phyloP scores from a whole-genome alignment of 2,888 invertebrate genomes.

The Diarsia dahlii region DNA sequence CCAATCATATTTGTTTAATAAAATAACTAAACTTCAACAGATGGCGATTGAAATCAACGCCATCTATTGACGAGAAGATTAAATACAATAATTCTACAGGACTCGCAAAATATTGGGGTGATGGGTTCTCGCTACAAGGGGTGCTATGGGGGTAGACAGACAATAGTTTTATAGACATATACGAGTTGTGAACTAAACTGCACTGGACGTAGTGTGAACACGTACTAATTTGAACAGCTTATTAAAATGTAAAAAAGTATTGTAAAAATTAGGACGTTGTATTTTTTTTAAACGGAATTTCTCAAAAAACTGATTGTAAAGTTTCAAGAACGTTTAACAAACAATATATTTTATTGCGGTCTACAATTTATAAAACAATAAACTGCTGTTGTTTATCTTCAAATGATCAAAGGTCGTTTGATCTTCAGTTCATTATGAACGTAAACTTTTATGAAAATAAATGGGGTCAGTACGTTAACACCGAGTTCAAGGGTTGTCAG shows the following conservation, averaged over 20 bases:
- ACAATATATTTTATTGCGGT: too few relatives aligned
- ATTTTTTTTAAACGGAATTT: too few relatives aligned
- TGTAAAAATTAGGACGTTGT: too few relatives aligned
- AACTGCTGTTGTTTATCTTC: too few relatives aligned
- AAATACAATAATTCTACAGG: slow-evolving; percentile 37
- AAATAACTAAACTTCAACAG: slow-evolving; percentile 41
- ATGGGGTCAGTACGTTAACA: not conserved
- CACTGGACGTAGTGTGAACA: not conserved
- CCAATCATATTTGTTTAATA: slow-evolving; percentile 24
- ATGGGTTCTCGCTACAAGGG: slow-evolving; percentile 50
- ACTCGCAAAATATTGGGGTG: slow-evolving; percentile 15
- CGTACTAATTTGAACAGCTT: not conserved
- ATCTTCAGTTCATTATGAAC: not conserved
- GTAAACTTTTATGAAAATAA: not conserved
- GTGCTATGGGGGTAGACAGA: slow-evolving; percentile 55
- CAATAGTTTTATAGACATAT: slow-evolving; percentile 43
- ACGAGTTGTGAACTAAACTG: slow-evolving; percentile 36
- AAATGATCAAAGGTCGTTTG: too few relatives aligned
- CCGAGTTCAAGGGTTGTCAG: too few relatives aligned
- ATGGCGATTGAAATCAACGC: slow-evolving; percentile 42
- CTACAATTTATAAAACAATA: too few relatives aligned
- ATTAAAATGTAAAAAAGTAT: not conserved
- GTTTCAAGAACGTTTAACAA: too few relatives aligned
- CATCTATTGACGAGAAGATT: slow-evolving; percentile 51
- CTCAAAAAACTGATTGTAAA: not conserved